Evolutionary conservation across 2,888 invertebrate genomes (phyloP).

Genomic region (Tyria jacobaeae): DNA sequence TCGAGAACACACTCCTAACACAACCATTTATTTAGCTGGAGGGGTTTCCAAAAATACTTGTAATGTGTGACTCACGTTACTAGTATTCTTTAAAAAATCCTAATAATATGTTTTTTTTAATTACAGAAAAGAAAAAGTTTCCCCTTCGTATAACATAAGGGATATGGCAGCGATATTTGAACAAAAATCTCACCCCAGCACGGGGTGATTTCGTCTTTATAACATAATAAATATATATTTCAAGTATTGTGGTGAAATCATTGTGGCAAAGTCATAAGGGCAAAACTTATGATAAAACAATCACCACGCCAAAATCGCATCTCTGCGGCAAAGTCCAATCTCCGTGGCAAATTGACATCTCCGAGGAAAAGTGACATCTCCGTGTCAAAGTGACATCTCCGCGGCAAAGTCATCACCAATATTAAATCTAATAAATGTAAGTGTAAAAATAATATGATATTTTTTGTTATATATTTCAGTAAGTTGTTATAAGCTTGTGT

Average conservation of each 20-base stretch:
- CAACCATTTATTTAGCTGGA: neutral
- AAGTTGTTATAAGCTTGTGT: conserved; percentile 41
- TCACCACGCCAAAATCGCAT: neutral
- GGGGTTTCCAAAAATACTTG: no score
- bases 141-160: conserved; percentile 91
- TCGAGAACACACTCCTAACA: no score
- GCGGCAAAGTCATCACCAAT: conserved; percentile 10
- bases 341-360: neutral
- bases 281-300: no score
- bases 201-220: conserved; percentile 57
- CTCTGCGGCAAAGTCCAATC: neutral
- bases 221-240: conserved; percentile 28
- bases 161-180: conserved; percentile 95
- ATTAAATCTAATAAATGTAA: neutral
- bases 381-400: neutral
- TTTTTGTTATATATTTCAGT: conserved; percentile 37
- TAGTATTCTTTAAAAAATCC: no score
- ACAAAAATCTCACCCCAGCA: conserved; percentile 86
- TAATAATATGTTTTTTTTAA: conserved; percentile 18
- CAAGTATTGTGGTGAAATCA: conserved; percentile 26
- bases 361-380: neutral
- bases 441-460: conserved; percentile 5
- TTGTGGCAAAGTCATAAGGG: conserved; percentile 1
- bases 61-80: neutral
- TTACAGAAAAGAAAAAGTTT: conserved; percentile 89